Conservation (phyloP, 2,797 vertebrate species). For the Gambelia wislizenii region DNA sequence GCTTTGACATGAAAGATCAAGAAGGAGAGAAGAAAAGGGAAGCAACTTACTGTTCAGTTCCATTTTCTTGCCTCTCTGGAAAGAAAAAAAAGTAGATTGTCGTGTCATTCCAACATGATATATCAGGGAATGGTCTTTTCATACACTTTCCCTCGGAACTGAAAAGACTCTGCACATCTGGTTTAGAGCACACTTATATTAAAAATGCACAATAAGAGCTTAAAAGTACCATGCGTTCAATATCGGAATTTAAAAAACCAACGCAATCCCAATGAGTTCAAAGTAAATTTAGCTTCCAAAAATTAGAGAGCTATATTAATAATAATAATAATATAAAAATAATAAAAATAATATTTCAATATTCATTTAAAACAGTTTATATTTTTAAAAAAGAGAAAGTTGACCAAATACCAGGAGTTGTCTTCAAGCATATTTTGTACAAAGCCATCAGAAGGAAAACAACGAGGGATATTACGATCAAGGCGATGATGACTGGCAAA, state of each 20-base stretch:
- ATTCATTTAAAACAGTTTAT: background rate
- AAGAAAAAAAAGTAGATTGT: conserved; percentile 48
- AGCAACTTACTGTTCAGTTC: conserved; percentile 77
- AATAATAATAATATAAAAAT: background rate
- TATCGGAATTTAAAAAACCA: conserved; percentile 47
- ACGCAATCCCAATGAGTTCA: background rate
- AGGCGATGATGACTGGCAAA: conserved; percentile 78
- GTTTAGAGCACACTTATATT: background rate
- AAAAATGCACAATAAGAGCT: background rate
- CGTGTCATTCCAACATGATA: conserved; percentile 24
- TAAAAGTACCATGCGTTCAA: conserved; percentile 10
- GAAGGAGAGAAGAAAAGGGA: background rate
- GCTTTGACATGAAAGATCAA: background rate
- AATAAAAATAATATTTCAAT: background rate
- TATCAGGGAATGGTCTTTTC: background rate
- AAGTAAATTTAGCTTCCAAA: background rate
- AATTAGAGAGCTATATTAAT: background rate
- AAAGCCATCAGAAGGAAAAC: conserved; percentile 79
- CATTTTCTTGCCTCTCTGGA: conserved; percentile 77
- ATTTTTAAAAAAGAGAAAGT: background rate
- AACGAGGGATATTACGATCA: conserved; percentile 78
- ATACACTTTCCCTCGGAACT: background rate
- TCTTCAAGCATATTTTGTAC: conserved; percentile 81
- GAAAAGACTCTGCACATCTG: background rate
- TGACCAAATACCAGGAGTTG: conserved; percentile 76